Evolutionary conservation across 2,888 invertebrate species (phyloP).

Genomic region (Acleris laterana): DNA sequence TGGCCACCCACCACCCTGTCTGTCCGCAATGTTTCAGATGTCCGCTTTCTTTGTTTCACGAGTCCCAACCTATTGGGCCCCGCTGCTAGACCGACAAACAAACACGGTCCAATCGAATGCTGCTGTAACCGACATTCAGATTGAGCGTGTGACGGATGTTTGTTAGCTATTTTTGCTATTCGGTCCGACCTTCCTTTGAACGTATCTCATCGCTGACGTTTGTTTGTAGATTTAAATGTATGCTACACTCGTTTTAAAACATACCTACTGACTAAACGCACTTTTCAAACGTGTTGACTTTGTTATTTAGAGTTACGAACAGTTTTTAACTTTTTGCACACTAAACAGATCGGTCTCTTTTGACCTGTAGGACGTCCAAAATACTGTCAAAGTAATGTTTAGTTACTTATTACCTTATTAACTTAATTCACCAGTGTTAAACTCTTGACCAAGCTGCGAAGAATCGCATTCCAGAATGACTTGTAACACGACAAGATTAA

Average conservation of each 20-base stretch:
- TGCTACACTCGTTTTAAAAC: conserved; percentile 27
- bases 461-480: no score
- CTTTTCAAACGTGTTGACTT: conserved; percentile 39
- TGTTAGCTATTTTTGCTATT: conserved; percentile 43
- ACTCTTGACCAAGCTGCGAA: no score
- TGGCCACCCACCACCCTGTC: conserved; percentile 51
- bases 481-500: no score
- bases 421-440: no score
- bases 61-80: conserved; percentile 17
- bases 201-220: conserved; percentile 35
- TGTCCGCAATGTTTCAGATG: conserved; percentile 55
- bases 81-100: conserved; percentile 11
- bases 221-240: conserved; percentile 32
- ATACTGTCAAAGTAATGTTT: no score
- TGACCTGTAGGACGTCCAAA: background rate
- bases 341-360: background rate
- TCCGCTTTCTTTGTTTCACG: conserved; percentile 64
- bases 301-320: background rate
- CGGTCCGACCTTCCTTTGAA: conserved; percentile 41
- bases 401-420: no score
- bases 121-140: conserved; percentile 9
- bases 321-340: background rate
- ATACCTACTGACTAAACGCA: conserved; percentile 36
- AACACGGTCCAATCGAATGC: conserved; percentile 10
- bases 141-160: conserved; percentile 31